These are phyloP conservation scores for Epirrhoe tristata DNA, from an alignment of 2,888 invertebrate species.

Conservation along the genomic window DNA sequence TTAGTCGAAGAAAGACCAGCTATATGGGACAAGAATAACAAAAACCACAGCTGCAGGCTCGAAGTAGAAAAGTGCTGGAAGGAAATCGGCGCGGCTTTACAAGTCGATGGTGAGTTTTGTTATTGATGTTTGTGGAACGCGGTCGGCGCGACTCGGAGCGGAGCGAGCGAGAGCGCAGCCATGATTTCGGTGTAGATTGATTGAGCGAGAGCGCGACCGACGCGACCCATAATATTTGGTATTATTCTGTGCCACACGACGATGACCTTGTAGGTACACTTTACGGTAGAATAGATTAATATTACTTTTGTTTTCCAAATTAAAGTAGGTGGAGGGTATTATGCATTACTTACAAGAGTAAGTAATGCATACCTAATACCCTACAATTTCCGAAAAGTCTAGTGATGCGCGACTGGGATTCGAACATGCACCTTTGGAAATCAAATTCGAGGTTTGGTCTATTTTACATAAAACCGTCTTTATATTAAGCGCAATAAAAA, in stretches of 20 bases:
- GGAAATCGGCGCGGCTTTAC: conserved; percentile 28
- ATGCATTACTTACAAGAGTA: no score
- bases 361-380: no score
- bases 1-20: conserved; percentile 27
- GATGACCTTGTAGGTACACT: no score
- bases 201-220: conserved; percentile 19
- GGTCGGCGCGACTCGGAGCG: conserved; percentile 16
- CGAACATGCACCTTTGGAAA: no score
- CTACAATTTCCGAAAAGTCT: no score
- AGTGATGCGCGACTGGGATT: no score
- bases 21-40: conserved; percentile 27
- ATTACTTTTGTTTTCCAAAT: no score
- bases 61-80: conserved; percentile 29
- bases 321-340: no score
- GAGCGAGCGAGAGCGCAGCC: conserved; percentile 24
- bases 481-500: no score
- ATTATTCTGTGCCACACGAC: neutral
- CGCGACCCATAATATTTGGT: neutral
- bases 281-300: neutral
- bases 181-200: neutral
- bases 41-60: conserved; percentile 22
- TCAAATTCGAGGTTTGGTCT: no score
- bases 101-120: conserved; percentile 31
- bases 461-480: no score
- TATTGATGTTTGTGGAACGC: conserved; percentile 24